Evolutionary conservation across 2,888 invertebrate species (phyloP).

Genomic region (Megamerina dolium): DNA sequence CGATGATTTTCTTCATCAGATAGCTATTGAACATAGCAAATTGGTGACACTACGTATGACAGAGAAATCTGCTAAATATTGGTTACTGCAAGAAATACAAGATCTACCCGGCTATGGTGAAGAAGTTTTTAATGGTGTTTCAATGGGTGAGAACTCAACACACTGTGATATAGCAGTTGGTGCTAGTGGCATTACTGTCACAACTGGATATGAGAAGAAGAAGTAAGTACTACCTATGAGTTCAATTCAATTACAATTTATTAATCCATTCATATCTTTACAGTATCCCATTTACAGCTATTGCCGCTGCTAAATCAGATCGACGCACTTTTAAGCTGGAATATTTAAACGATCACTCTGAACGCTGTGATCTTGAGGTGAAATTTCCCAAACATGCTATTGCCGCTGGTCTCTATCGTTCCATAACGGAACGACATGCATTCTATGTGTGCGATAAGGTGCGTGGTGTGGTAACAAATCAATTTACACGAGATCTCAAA

Average conservation of each 20-base stretch:
- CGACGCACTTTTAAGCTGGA: conserved; percentile 69
- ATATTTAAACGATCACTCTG: conserved; percentile 65
- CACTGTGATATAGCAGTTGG: conserved; percentile 66
- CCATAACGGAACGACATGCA: conserved; percentile 86
- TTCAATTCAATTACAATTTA: conserved; percentile 8
- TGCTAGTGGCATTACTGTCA: conserved; percentile 74
- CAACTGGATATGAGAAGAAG: conserved; percentile 61
- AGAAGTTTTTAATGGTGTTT: conserved; percentile 71
- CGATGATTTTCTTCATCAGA: conserved; percentile 40
- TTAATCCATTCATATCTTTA: conserved; percentile 23
- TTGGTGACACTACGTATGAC: conserved; percentile 57
- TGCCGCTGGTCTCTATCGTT: conserved; percentile 76
- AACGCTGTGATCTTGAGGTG: conserved; percentile 63
- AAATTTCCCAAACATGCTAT: conserved; percentile 76
- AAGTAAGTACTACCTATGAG: conserved; percentile 31
- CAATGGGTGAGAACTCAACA: conserved; percentile 40
- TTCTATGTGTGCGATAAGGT: conserved; percentile 92
- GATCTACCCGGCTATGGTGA: conserved; percentile 76
- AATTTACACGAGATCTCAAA: conserved; percentile 82
- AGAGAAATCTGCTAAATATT: conserved; percentile 74
- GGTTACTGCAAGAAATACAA: conserved; percentile 74
- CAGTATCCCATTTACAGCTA: conserved; percentile 76
- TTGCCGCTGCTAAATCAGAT: conserved; percentile 71
- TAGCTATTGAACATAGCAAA: conserved; percentile 46
- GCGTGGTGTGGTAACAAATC: conserved; percentile 77